Conservation (phyloP, 2,888 invertebrate species). For the Tridacna crocea region DNA sequence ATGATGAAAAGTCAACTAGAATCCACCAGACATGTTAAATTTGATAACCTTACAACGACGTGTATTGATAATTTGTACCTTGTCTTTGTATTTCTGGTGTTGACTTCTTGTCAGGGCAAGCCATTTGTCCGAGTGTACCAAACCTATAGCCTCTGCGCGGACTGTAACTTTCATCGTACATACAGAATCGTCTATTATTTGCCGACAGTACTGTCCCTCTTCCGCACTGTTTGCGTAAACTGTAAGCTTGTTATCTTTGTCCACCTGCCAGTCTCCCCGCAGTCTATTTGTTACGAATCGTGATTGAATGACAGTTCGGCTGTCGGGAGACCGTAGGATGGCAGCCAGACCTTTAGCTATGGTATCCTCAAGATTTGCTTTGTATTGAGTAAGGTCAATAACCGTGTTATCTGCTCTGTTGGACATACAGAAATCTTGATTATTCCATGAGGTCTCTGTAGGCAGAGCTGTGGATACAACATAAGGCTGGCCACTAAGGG, state of each 20-base stretch:
- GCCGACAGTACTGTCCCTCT: constrained; percentile 25
- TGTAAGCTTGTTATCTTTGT: background rate
- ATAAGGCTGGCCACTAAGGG: background rate
- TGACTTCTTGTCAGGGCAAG: constrained; percentile 8
- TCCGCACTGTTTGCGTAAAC: constrained; percentile 32
- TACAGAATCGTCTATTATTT: constrained; percentile 34
- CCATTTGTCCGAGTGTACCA: constrained; percentile 54
- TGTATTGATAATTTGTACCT: constrained; percentile 11
- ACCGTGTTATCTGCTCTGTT: background rate
- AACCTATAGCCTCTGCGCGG: constrained; percentile 28
- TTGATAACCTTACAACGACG: no score
- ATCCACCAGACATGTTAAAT: no score
- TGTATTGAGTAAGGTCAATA: no score
- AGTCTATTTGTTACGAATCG: constrained; percentile 38
- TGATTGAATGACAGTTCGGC: background rate
- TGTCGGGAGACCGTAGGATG: background rate
- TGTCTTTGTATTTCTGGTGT: constrained; percentile 29
- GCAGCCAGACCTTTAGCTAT: background rate
- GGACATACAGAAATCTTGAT: background rate
- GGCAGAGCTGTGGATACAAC: background rate
- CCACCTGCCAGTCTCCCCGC: constrained; percentile 13
- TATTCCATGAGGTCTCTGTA: background rate
- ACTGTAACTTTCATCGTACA: constrained; percentile 23
- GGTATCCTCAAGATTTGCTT: background rate
- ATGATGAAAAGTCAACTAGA: no score